Evolutionary conservation across 2,113 vertebrate genomes (phyloP).

Genomic region (Pelvicachromis taeniatus): DNA sequence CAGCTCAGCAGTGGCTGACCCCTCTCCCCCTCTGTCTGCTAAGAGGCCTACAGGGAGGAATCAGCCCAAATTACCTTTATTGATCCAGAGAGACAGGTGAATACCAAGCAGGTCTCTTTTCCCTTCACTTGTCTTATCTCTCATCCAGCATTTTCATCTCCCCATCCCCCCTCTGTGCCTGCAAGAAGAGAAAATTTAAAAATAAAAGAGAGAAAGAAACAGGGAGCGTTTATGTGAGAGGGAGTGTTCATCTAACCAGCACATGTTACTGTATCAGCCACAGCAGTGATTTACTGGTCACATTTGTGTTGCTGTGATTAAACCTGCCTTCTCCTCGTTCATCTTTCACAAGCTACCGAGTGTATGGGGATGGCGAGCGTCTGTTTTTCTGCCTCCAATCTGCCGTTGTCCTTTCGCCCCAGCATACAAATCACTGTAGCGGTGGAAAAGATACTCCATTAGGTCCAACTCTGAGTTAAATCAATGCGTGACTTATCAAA

Average conservation of each 20-base stretch:
- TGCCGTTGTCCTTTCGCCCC: conserved; percentile 64
- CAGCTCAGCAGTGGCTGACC: conserved; percentile 70
- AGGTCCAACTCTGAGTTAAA: conserved; percentile 72
- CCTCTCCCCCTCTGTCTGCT: conserved; percentile 68
- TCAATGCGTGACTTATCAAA: conserved; percentile 78
- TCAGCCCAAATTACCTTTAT: conserved; percentile 76
- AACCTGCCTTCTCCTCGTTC: conserved; percentile 48
- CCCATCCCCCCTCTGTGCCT: conserved; percentile 15
- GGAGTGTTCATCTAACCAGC: neutral
- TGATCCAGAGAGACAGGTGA: conserved; percentile 78
- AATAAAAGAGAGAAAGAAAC: neutral
- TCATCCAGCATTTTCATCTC: conserved; percentile 22
- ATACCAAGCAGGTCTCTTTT: conserved; percentile 68
- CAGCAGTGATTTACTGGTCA: conserved; percentile 50
- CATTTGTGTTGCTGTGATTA: conserved; percentile 52
- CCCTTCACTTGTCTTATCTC: conserved; percentile 43
- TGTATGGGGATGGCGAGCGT: conserved; percentile 17
- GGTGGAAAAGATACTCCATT: conserved; percentile 73
- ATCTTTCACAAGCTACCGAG: conserved; percentile 24
- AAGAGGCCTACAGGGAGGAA: conserved; percentile 72
- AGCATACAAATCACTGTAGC: conserved; percentile 70
- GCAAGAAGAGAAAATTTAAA: neutral
- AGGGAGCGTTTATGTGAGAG: conserved; percentile 1
- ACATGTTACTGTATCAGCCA: conserved; percentile 32
- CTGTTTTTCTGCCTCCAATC: conserved; percentile 70